Evolutionary conservation across 2,797 vertebrate genomes (phyloP).

Genomic region (Periparus ater): DNA sequence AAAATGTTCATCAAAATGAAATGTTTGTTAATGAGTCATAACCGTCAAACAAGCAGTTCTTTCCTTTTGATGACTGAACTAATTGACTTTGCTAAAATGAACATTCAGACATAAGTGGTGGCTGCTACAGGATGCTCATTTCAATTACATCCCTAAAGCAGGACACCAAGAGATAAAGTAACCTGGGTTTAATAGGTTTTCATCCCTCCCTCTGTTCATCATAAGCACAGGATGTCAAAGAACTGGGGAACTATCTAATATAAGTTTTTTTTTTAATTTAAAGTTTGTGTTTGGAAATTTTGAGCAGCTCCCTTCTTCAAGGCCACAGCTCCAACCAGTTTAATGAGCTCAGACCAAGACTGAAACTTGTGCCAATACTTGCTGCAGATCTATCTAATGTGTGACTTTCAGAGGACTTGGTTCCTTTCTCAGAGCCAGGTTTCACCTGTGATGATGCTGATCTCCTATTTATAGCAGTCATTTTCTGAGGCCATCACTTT

Average conservation of each 20-base stretch:
- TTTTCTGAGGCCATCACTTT: not conserved
- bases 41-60: constrained; percentile 15
- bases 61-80: constrained; percentile 57
- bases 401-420: not conserved
- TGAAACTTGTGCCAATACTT: not conserved
- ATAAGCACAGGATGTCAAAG: not conserved
- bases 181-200: not conserved
- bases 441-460: not conserved
- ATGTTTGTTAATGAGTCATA: constrained; percentile 7
- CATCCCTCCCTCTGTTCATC: not conserved
- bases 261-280: not conserved
- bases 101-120: not conserved
- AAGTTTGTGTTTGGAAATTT: not conserved
- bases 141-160: not conserved
- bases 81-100: constrained; percentile 65
- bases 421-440: not conserved
- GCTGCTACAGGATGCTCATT: constrained; percentile 14
- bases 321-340: not conserved
- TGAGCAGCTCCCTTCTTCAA: not conserved
- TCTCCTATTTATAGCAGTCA: not conserved
- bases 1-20: not conserved
- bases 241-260: not conserved
- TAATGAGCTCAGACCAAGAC: not conserved
- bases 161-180: not conserved
- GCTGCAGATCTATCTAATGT: not conserved